Conservation (phyloP, 1,140 invertebrate genomes). For the Caenorhabditis tropicalis region DNA sequence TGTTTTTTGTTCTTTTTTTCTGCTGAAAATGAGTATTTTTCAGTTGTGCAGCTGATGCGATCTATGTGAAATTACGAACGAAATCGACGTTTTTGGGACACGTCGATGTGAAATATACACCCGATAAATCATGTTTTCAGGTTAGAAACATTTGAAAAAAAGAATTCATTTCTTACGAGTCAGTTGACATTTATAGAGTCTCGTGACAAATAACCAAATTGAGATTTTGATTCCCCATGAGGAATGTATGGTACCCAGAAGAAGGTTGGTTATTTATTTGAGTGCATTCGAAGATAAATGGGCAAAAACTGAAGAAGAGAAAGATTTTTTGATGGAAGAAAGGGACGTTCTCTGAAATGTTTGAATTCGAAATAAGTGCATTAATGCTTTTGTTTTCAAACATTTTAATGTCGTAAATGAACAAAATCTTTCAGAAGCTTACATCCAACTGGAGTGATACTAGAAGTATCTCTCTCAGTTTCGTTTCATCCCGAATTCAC, state of each 20-base stretch:
- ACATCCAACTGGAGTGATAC: slow-evolving; percentile 34
- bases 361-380: not conserved
- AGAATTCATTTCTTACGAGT: not conserved
- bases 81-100: slow-evolving; percentile 47
- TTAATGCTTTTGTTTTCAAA: too few relatives aligned
- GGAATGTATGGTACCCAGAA: slow-evolving; percentile 41
- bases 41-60: slow-evolving; percentile 52
- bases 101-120: slow-evolving; percentile 43
- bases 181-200: slow-evolving; percentile 29
- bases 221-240: slow-evolving; percentile 51
- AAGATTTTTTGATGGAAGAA: not conserved
- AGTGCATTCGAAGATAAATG: not conserved
- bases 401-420: too few relatives aligned
- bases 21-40: not conserved
- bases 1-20: not conserved
- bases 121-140: slow-evolving; percentile 42
- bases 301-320: not conserved
- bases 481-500: slow-evolving; percentile 53
- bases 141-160: not conserved
- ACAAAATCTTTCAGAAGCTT: slow-evolving; percentile 40
- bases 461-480: slow-evolving; percentile 42
- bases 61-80: slow-evolving; percentile 49
- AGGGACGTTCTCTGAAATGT: not conserved
- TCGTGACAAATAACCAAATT: slow-evolving; percentile 55
- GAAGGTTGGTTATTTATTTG: slow-evolving; percentile 47